phyloP scores from a whole-genome alignment of 1,140 invertebrate genomes.

The Caerostris darwini region DNA sequence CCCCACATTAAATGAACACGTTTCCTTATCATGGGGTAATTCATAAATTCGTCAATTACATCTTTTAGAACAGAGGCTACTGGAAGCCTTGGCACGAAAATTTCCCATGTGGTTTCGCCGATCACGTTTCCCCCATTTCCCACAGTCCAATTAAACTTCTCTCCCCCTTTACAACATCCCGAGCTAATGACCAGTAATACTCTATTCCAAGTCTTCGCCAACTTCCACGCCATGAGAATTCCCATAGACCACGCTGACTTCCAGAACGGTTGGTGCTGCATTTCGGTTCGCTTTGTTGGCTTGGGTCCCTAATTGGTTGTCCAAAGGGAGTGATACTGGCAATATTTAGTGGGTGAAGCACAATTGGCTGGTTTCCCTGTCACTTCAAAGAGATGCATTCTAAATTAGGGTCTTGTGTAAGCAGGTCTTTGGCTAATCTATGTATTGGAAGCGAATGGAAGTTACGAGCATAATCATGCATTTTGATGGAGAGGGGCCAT shows the following conservation, averaged over 20 bases:
- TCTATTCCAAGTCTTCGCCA: background rate
- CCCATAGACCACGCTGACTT: slow-evolving; percentile 19
- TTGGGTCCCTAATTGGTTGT: background rate
- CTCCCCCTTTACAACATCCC: background rate
- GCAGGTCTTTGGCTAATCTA: background rate
- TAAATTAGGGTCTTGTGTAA: slow-evolving; percentile 21
- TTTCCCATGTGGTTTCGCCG: slow-evolving; percentile 45
- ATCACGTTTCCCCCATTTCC: slow-evolving; percentile 47
- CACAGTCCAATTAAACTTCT: slow-evolving; percentile 49
- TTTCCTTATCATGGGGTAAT: slow-evolving; percentile 37
- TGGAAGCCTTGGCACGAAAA: background rate
- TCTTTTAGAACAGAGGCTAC: slow-evolving; percentile 8
- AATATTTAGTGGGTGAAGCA: slow-evolving; percentile 6
- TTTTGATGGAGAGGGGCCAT: background rate
- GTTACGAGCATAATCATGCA: background rate
- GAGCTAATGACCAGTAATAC: slow-evolving; percentile 40
- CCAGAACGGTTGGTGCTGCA: background rate
- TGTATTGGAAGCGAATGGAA: background rate
- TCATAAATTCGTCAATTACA: slow-evolving; percentile 52
- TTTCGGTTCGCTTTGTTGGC: slow-evolving; percentile 29
- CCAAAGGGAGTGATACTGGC: slow-evolving; percentile 26
- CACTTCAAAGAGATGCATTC: slow-evolving; percentile 16
- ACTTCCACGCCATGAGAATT: slow-evolving; percentile 36
- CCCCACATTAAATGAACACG: slow-evolving; percentile 40
- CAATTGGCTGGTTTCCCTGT: slow-evolving; percentile 15